Conservation (phyloP, 1,140 invertebrate species). For the Temnothorax nylanderi region DNA sequence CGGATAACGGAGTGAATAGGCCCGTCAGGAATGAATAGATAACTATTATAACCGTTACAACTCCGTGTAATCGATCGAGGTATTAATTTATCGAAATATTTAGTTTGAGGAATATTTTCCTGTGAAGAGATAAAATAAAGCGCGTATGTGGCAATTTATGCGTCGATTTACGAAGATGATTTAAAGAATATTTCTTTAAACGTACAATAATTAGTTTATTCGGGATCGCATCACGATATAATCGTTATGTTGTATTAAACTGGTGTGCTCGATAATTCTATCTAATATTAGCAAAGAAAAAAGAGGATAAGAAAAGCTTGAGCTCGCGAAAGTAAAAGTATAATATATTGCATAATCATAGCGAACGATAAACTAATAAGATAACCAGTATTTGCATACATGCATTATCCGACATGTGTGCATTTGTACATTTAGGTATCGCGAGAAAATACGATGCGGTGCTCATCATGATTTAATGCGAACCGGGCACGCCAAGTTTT, state of each 20-base stretch:
- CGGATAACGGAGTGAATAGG: constrained; percentile 11
- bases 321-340: not conserved
- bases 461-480: constrained; percentile 55
- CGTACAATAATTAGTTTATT: constrained; percentile 1
- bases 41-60: not conserved
- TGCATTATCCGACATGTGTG: not conserved
- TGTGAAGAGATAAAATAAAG: not conserved
- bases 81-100: constrained; percentile 19
- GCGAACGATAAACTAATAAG: not conserved
- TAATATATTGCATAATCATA: not conserved
- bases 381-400: not conserved
- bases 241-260: not conserved
- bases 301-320: not conserved
- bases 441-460: constrained; percentile 39
- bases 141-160: not conserved
- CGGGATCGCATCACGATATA: not conserved
- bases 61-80: not conserved
- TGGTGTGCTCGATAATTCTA: not conserved
- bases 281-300: not conserved
- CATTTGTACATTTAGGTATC: constrained; percentile 31
- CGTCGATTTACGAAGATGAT: not conserved
- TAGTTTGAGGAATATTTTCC: not conserved
- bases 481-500: constrained; percentile 47
- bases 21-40: not conserved
- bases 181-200: constrained; percentile 1